Conservation (phyloP, 2,113 vertebrate species). For the Ceyx melanurus region DNA sequence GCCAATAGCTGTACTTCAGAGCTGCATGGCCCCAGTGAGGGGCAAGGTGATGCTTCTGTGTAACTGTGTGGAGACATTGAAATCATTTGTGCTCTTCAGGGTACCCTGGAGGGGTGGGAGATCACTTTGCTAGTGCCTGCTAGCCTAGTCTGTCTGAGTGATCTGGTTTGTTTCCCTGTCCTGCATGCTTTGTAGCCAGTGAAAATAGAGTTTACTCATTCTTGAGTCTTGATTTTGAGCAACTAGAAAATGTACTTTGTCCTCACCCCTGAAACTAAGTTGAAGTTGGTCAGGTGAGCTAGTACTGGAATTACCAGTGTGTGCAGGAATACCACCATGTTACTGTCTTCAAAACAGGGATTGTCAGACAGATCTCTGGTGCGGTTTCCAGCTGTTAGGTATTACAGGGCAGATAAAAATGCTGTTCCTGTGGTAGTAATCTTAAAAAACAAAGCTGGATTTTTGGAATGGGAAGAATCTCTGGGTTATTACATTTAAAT, state of each 20-base stretch:
- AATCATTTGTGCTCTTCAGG: background rate
- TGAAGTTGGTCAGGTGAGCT: background rate
- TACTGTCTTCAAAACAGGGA: background rate
- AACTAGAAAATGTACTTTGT: background rate
- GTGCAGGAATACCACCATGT: background rate
- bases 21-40: background rate
- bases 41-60: rapidly evolving
- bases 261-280: background rate
- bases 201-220: background rate
- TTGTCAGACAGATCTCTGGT: background rate
- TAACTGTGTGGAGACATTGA: background rate
- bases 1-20: background rate
- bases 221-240: background rate
- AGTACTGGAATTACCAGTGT: background rate
- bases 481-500: background rate
- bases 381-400: background rate
- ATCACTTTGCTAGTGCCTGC: background rate
- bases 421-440: background rate
- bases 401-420: background rate
- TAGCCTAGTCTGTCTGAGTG: background rate
- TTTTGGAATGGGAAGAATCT: background rate
- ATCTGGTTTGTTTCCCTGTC: background rate
- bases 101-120: background rate
- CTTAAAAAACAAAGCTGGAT: background rate
- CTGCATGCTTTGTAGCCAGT: background rate